Evolutionary conservation across 2,888 invertebrate genomes (phyloP), one percentile per base, ranked within the genome.

Genomic region (Eupithecia centaureata): DNA sequence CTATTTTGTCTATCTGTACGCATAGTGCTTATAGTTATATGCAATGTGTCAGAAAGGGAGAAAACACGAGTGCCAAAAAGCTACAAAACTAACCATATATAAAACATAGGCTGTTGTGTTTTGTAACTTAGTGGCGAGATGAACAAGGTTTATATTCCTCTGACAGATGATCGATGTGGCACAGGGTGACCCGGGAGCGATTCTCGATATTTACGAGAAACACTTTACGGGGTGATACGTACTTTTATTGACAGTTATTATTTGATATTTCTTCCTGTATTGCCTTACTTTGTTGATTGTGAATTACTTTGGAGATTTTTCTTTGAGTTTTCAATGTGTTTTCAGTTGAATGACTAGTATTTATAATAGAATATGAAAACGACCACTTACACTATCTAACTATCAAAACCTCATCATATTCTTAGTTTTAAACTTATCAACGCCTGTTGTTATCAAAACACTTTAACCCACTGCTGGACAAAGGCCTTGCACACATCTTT

Each of bases 231-330:
- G 76, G 76, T 76, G 82, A 82, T 85, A 82, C 77, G 82, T 79
- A 76, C 76, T 82, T 87, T 89, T 86, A 86, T 87, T 83, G 88
- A 84, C 86, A 85, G 83, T 87, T 86, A 86, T 83, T 81, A 85
- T 88, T 87, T 85, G 79, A 82, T 86, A 84, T 87, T 81, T 85
- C 88, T 88, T 87, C 87, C 88, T 86, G 80, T 80, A 82, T 73
- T 74, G 82, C 82, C 78, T 79, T 76, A 80, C 80, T 82, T 81
- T 80, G 81, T 79, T 78, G 80, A 79, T 77, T 77, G 76, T 76
- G 33, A 63, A 58, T 66, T n/a, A n/a, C n/a, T n/a, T n/a, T 66
- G 66, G 30, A 69, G 63, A 70, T 70, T 63, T 30, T 30, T 15
- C 0, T 30, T 18, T 32, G 10, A 56, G 32, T 57, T 32, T 22